A percentile compares a stretch with the other conserved stretches of the same genome.
These are phyloP conservation scores for Ceraclea dissimilis DNA, from an alignment of 2,888 invertebrate genomes.

Conservation along the genomic window DNA sequence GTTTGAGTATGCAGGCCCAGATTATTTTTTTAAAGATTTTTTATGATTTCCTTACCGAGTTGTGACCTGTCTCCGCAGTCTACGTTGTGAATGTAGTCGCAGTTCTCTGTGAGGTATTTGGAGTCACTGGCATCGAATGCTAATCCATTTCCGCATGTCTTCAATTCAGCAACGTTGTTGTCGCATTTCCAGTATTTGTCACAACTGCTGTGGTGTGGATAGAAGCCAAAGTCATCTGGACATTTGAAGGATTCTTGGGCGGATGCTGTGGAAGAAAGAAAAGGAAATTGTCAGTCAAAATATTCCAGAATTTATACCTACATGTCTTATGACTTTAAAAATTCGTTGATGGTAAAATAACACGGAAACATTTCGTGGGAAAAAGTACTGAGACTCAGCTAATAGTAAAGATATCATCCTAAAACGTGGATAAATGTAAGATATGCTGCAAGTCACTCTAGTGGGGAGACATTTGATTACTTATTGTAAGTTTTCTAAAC, in stretches of 20 bases:
- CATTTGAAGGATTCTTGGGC: constrained; percentile 86
- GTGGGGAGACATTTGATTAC: too few species aligned
- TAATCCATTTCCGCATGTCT: constrained; percentile 90
- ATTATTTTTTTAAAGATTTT: too few species aligned
- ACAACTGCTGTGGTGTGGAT: constrained; percentile 81
- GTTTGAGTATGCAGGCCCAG: too few species aligned
- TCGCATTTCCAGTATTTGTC: constrained; percentile 97
- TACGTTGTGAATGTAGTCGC: constrained; percentile 91
- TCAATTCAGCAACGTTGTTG: constrained; percentile 78
- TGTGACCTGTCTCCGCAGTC: constrained; percentile 84
- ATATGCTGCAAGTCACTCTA: too few species aligned
- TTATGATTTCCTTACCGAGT: constrained; percentile 69
- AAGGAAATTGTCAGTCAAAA: constrained; percentile 1
- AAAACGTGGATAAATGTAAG: too few species aligned
- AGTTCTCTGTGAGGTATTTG: constrained; percentile 88
- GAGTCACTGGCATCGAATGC: constrained; percentile 85
- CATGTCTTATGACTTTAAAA: too few species aligned
- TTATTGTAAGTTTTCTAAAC: too few species aligned
- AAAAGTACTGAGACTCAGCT: too few species aligned
- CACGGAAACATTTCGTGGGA: too few species aligned
- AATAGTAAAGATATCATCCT: too few species aligned
- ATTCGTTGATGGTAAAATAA: too few species aligned
- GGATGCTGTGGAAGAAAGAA: constrained; percentile 47
- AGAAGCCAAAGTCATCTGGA: constrained; percentile 90
- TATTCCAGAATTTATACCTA: neutral